These are phyloP conservation scores for Periophthalmus magnuspinnatus DNA, from an alignment of 2,797 vertebrate genomes.

Conservation along the genomic window DNA sequence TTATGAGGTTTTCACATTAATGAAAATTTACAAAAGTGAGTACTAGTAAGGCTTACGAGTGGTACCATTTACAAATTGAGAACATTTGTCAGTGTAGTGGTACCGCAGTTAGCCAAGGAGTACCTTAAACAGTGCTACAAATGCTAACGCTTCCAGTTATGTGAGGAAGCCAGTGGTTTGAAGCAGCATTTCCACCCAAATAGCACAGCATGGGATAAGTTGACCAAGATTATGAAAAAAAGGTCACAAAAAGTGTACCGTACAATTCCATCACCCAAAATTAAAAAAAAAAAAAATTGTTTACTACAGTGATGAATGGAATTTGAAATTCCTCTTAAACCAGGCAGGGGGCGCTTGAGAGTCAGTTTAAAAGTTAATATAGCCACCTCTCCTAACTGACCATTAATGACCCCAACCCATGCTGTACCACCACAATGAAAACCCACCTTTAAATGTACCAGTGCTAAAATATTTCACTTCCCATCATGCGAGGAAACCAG, in stretches of 20 bases:
- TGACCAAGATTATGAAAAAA: not conserved
- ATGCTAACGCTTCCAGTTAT: conserved; percentile 21
- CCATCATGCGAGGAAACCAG: conserved; percentile 12
- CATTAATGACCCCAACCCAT: not conserved
- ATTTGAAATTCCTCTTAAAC: too few species aligned
- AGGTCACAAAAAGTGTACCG: too few species aligned
- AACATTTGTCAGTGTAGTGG: not conserved
- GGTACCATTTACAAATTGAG: conserved; percentile 14
- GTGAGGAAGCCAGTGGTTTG: conserved; percentile 4
- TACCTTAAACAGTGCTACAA: conserved; percentile 22
- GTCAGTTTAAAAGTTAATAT: too few species aligned
- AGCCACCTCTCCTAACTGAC: not conserved
- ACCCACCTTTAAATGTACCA: conserved; percentile 6
- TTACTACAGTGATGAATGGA: too few species aligned
- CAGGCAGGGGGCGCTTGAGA: too few species aligned
- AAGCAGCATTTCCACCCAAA: not conserved
- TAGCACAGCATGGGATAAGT: not conserved
- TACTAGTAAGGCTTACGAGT: conserved; percentile 41
- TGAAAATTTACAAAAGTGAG: conserved; percentile 11
- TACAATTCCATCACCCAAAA: too few species aligned
- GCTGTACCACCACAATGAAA: not conserved
- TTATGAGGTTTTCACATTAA: conserved; percentile 47
- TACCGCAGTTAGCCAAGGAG: conserved; percentile 4
- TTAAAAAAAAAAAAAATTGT: too few species aligned
- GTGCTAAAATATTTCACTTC: conserved; percentile 22